Percentiles rank a stretch among this genome's conserved stretches.
These are phyloP conservation scores for Danio choprae DNA, from an alignment of 2,797 vertebrate species.

Conservation along the genomic window DNA sequence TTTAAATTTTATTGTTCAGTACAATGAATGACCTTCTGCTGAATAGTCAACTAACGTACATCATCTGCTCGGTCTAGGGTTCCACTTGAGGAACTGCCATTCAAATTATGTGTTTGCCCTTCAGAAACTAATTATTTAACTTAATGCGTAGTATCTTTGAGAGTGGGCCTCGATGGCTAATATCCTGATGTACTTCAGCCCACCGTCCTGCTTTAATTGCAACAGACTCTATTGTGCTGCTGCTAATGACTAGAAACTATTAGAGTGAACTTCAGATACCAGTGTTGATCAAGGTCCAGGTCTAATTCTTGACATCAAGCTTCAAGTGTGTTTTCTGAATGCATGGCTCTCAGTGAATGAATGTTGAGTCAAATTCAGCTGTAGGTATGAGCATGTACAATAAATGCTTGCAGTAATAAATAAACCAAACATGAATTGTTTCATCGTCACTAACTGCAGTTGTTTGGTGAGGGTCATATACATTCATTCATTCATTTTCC, in stretches of 20 bases:
- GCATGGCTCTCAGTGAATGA: slow-evolving; percentile 26
- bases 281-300: slow-evolving; percentile 62
- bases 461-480: no score
- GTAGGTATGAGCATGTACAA: neutral
- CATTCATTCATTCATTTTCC: no score
- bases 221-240: slow-evolving; percentile 65
- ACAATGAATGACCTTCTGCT: slow-evolving; percentile 68
- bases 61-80: slow-evolving; percentile 54
- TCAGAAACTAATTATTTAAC: slow-evolving; percentile 74
- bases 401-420: neutral
- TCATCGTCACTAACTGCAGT: no score
- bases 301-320: slow-evolving; percentile 42
- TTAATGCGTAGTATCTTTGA: slow-evolving; percentile 72
- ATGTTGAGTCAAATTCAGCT: neutral
- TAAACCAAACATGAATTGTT: neutral
- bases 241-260: slow-evolving; percentile 75
- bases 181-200: slow-evolving; percentile 42
- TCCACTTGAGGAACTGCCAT: slow-evolving; percentile 71
- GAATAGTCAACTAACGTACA: slow-evolving; percentile 56
- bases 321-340: slow-evolving; percentile 26
- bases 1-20: slow-evolving; percentile 42
- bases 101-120: slow-evolving; percentile 77
- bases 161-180: slow-evolving; percentile 64
- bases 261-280: slow-evolving; percentile 72
- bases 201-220: slow-evolving; percentile 31